phyloP scores from a whole-genome alignment of 2,113 vertebrate genomes.

The Geococcyx californianus region DNA sequence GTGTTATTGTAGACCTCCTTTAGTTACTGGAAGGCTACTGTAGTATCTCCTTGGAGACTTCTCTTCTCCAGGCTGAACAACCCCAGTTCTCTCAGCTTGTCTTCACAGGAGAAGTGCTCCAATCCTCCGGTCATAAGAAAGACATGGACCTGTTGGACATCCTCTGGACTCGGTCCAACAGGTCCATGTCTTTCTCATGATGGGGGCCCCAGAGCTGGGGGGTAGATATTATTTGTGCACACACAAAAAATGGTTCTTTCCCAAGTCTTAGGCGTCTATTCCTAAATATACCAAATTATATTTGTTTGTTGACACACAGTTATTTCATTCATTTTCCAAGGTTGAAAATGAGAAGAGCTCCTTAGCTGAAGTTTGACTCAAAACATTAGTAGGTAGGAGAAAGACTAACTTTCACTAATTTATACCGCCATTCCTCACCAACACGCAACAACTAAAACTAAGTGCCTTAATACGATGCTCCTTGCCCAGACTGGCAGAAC shows the following conservation, averaged over 20 bases:
- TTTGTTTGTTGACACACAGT: not conserved
- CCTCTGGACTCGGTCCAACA: too few relatives aligned
- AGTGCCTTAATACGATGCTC: not conserved
- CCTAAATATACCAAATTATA: not conserved
- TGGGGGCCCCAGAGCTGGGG: too few relatives aligned
- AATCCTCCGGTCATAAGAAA: too few relatives aligned
- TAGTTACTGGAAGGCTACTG: too few relatives aligned
- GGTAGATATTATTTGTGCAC: not conserved
- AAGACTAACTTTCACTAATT: not conserved
- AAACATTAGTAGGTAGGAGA: not conserved
- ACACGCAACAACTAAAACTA: not conserved
- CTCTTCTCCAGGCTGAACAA: too few relatives aligned
- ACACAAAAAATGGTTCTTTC: not conserved
- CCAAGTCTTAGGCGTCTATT: not conserved
- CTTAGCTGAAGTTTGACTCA: not conserved
- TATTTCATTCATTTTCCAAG: not conserved
- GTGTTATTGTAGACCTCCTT: too few relatives aligned
- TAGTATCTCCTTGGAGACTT: too few relatives aligned
- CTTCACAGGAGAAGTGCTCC: too few relatives aligned
- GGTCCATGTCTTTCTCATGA: too few relatives aligned
- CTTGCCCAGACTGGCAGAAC: not conserved
- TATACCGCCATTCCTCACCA: not conserved
- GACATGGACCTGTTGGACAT: too few relatives aligned
- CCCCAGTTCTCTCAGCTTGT: too few relatives aligned
- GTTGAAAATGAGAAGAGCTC: not conserved